Base-by-base conservation (phyloP, 1,140 invertebrate species). In the Diploscapter pachys region DNA sequence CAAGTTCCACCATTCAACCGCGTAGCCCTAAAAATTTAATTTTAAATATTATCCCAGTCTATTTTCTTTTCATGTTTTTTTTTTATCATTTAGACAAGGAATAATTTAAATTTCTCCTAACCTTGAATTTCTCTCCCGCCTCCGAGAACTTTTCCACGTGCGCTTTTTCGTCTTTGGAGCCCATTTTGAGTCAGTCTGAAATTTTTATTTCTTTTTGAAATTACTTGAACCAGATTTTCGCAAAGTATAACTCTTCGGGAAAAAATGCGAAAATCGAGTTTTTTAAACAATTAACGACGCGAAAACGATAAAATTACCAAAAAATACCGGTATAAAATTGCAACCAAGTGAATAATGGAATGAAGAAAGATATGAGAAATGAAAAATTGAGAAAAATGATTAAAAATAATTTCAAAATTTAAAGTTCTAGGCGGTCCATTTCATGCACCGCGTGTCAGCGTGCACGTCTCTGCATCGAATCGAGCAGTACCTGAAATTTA, bases 1-100 rank as follows among this genome's bases (percentile, higher is more conserved):
- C 48, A 75, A 61, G 9, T n/a, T 9, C 73, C 73, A 75, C 73
- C 73, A 75, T n/a, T 75, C 49, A 72, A 59, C n/a, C 3, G 51
- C 4, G 63, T 8, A 6, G 52, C 71, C 69, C 64, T 6, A 71
- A 71, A 64, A 9, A 70, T 6, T 6, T 6, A 9, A 50, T 11
- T 65, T 69, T 9, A 57, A 69, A 59, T 8, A 31, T 31, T 31
- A 31, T 31, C 31, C 31, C 31, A 31, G 31, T 1, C 31, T 31
- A 1, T 1, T 31, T 31, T 31, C 31, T 31, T 31, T 31, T 1
- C 31, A 31, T 31, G 1, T 31, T 1, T 31, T 31, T 31, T 1
- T 31, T 31, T 31, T 31, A 31, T 31, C 31, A 31, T 31, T 31
- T 31, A 31, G 31, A 31, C 31, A 13, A 59, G 11, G 11, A 59